Evolutionary conservation across 2,888 invertebrate genomes (phyloP).

Genomic region (Calameuta filiformis): DNA sequence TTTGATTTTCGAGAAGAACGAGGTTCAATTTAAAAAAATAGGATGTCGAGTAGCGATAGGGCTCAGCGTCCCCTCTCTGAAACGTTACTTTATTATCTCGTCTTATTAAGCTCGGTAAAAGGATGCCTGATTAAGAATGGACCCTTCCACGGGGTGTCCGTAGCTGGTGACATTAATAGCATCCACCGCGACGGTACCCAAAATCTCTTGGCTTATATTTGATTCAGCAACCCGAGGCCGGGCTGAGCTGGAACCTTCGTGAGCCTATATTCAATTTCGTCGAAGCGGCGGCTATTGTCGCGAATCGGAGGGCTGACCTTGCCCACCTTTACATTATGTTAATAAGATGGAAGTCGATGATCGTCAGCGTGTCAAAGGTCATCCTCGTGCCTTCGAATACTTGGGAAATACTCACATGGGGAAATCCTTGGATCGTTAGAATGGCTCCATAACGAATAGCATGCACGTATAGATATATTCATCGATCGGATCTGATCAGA

Average conservation of each 20-base stretch:
- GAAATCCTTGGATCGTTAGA: not conserved
- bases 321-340: not conserved
- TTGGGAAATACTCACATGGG: not conserved
- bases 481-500: not conserved
- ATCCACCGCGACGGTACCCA: slow-evolving; percentile 35
- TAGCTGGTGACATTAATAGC: slow-evolving; percentile 58
- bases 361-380: not conserved
- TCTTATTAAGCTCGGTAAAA: slow-evolving; percentile 28
- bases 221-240: slow-evolving; percentile 49
- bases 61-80: slow-evolving; percentile 19
- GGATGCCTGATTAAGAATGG: slow-evolving; percentile 55
- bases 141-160: slow-evolving; percentile 52
- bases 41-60: slow-evolving; percentile 38
- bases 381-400: not conserved
- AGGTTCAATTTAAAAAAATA: not conserved
- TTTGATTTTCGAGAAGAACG: not conserved
- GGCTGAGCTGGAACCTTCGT: slow-evolving; percentile 46
- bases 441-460: not conserved
- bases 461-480: not conserved
- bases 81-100: slow-evolving; percentile 42
- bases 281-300: not conserved
- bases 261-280: slow-evolving; percentile 51
- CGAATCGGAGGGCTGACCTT: not conserved
- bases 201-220: slow-evolving; percentile 53
- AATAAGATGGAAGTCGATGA: not conserved